A percentile compares a stretch with the other conserved stretches of the same genome.
These are phyloP conservation scores for Ectemnius cavifrons DNA, from an alignment of 2,888 invertebrate genomes.

Conservation along the genomic window DNA sequence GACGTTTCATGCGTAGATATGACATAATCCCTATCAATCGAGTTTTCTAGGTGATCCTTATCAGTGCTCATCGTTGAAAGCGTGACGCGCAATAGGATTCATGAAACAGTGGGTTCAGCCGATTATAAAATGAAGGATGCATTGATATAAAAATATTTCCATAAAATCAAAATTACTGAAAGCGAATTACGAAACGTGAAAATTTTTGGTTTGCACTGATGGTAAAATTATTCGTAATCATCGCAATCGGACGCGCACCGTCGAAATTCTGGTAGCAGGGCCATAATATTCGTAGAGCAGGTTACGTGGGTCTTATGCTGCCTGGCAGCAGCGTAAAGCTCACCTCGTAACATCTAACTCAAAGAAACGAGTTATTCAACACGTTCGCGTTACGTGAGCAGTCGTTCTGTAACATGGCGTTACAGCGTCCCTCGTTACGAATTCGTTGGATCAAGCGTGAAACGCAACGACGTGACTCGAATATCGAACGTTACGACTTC, in stretches of 20 bases:
- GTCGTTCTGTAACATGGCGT: slow-evolving; percentile 62
- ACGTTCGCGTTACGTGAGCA: slow-evolving; percentile 56
- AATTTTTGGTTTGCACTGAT: not conserved
- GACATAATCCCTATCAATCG: too few relatives aligned
- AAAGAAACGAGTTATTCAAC: slow-evolving; percentile 61
- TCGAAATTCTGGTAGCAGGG: slow-evolving; percentile 4
- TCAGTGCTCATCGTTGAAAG: too few relatives aligned
- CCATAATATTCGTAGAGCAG: slow-evolving; percentile 41
- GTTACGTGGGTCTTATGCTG: slow-evolving; percentile 54
- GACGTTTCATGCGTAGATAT: too few relatives aligned
- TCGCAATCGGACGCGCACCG: not conserved
- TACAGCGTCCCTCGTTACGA: slow-evolving; percentile 59
- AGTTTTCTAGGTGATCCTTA: too few relatives aligned
- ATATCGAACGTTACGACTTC: slow-evolving; percentile 31
- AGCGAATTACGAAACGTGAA: not conserved
- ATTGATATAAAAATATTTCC: too few relatives aligned
- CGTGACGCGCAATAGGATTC: too few relatives aligned
- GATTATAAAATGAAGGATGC: too few relatives aligned
- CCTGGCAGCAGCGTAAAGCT: slow-evolving; percentile 53
- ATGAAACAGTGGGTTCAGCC: too few relatives aligned
- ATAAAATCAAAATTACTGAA: too few relatives aligned
- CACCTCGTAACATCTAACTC: slow-evolving; percentile 61
- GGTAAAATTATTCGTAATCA: too few relatives aligned
- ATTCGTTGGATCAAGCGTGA: slow-evolving; percentile 58
- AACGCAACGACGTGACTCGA: slow-evolving; percentile 51